Evolutionary conservation across 2,888 invertebrate species (phyloP), one percentile per base, ranked within the genome.

Genomic region (Cerastoderma edule): DNA sequence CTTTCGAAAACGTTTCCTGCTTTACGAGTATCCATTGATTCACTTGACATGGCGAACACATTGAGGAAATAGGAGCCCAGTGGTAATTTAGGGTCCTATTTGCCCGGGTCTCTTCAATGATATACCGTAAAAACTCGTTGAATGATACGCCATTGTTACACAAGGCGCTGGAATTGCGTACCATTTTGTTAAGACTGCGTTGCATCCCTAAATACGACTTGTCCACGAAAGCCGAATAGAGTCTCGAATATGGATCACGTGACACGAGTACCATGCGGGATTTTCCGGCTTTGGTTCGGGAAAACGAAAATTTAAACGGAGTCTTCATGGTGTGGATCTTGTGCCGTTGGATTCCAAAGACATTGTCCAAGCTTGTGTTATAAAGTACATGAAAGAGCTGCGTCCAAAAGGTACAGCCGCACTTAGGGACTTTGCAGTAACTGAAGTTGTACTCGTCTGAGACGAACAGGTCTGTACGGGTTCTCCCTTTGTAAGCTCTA

Each of bases 361-460:
- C 56, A 2, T 0, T 32, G n/a, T 57, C 50, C 6, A 24, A 27
- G 0, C 39, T n/a, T 0, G 46, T 53, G 28, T 60, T n/a, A 19
- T 69, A 16, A 13, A 77, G 54, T 30, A 72, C 44, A 0, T 35
- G 30, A 66, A 77, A 72, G 0, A 16, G 33, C 60, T 76, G 77
- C 0, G 69, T 67, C 77, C 72, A 77, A 39, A 77, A 72, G 0
- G 77, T 72, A 22, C 69, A 60, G 0, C 77, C 77, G 10, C 54
- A 46, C 22, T 77, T 77, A 16, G 77, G 72, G 8, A 77, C 77
- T 44, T 77, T 77, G 33, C 77, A 77, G 33, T 66, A 72, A 32
- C 57, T 39, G 22, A 77, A 77, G 32, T 72, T 48, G 30, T 76
- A 72, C n/a, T n/a, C n/a, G n/a, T n/a, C n/a, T n/a, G n/a, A n/a